Percentiles rank a stretch among this genome's conserved stretches.
Conservation (phyloP, 2,888 invertebrate species). For the Sesamia inferens region DNA sequence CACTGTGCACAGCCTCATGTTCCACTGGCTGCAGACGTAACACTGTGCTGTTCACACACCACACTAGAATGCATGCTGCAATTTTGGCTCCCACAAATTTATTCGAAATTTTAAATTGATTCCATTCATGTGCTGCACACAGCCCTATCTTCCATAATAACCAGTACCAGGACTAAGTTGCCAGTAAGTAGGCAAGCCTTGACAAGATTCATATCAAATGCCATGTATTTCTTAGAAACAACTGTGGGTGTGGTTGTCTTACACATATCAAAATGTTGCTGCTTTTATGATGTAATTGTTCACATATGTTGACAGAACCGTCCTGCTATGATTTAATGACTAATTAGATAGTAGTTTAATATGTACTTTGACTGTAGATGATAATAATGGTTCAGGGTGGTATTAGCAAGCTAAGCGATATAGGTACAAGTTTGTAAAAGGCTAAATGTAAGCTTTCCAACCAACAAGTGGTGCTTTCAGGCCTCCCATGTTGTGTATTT, state of each 20-base stretch:
- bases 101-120: constrained; percentile 60
- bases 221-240: constrained; percentile 47
- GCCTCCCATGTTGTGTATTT: neutral
- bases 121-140: constrained; percentile 13
- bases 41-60: constrained; percentile 62
- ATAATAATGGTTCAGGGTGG: constrained; percentile 65
- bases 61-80: constrained; percentile 56
- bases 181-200: constrained; percentile 11
- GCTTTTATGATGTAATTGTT: constrained; percentile 72
- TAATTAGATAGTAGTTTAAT: constrained; percentile 68
- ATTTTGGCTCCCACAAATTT: constrained; percentile 65
- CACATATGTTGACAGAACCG: constrained; percentile 80
- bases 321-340: constrained; percentile 80
- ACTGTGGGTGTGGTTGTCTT: constrained; percentile 69
- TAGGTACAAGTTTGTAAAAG: constrained; percentile 40
- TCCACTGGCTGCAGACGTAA: constrained; percentile 89
- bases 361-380: constrained; percentile 64
- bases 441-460: constrained; percentile 27
- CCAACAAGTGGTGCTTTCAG: neutral
- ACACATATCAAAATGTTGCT: constrained; percentile 81
- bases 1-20: constrained; percentile 88
- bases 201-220: constrained; percentile 36
- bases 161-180: neutral
- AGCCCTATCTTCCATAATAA: constrained; percentile 8
- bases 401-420: constrained; percentile 54